These are phyloP conservation scores for Beaufortia kweichowensis DNA, from an alignment of 2,113 vertebrate species.

Conservation along the genomic window DNA sequence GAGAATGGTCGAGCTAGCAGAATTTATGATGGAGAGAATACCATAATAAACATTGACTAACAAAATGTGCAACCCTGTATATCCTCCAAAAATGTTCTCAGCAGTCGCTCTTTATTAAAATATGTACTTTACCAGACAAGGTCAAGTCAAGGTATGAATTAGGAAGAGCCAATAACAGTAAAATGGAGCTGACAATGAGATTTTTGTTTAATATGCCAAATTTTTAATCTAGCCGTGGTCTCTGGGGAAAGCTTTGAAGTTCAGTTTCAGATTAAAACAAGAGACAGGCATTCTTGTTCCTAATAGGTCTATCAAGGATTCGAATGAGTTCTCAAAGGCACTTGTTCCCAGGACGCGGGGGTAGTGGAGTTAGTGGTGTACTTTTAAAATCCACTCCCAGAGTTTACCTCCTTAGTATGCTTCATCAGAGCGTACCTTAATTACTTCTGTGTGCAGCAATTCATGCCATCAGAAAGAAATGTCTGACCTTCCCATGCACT, in stretches of 20 bases:
- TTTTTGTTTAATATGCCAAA: constrained; percentile 20
- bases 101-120: not conserved
- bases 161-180: not conserved
- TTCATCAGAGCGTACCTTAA: constrained; percentile 44
- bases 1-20: not conserved
- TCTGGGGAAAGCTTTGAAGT: constrained; percentile 58
- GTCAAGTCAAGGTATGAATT: not conserved
- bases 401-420: not conserved
- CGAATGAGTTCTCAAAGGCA: constrained; percentile 46
- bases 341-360: constrained; percentile 43
- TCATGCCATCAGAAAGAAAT: constrained; percentile 24
- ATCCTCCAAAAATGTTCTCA: too few relatives aligned
- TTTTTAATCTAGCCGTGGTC: constrained; percentile 25
- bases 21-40: not conserved
- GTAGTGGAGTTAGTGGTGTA: constrained; percentile 13
- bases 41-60: not conserved
- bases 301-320: constrained; percentile 58
- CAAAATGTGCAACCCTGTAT: too few relatives aligned
- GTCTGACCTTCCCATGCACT: constrained; percentile 47
- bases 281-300: constrained; percentile 33
- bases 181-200: not conserved
- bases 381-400: not conserved
- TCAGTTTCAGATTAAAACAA: constrained; percentile 59
- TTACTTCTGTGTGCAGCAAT: constrained; percentile 47
- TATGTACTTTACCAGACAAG: not conserved